Conservation (phyloP, 2,888 invertebrate genomes). For the Prosopocoilus inquinatus region DNA sequence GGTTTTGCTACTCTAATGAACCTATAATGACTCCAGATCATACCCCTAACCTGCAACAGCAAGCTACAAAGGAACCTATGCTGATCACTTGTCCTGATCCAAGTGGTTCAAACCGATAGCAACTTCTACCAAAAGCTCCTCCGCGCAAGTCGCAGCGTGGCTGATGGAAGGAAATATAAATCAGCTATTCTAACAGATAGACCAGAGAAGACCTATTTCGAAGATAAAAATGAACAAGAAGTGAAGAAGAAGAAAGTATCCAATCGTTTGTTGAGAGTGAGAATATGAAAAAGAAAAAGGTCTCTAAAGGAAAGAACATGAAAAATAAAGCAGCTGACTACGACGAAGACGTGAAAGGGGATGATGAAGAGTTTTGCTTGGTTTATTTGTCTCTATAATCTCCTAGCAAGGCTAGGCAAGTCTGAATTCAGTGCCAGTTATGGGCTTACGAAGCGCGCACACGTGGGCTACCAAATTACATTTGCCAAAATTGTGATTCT, state of each 20-base stretch:
- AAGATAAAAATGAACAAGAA: constrained; percentile 1
- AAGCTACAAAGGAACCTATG: too few species aligned
- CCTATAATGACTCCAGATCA: too few species aligned
- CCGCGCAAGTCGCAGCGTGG: too few species aligned
- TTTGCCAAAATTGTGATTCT: too few species aligned
- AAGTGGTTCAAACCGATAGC: too few species aligned
- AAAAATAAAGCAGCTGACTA: constrained; percentile 7
- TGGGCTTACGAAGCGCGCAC: background rate
- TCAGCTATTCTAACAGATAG: constrained; percentile 24
- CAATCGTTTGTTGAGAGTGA: constrained; percentile 17
- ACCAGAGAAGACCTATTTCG: constrained; percentile 15
- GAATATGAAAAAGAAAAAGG: constrained; percentile 17
- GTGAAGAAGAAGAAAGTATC: constrained; percentile 22
- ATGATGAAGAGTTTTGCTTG: constrained; percentile 19
- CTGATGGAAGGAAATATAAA: constrained; percentile 22
- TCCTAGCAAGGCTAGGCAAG: constrained; percentile 4
- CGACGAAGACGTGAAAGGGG: constrained; percentile 14
- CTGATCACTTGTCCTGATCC: too few species aligned
- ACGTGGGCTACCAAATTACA: too few species aligned
- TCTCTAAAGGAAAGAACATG: constrained; percentile 14
- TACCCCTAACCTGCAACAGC: too few species aligned
- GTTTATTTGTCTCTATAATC: constrained; percentile 5
- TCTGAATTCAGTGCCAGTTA: constrained; percentile 7
- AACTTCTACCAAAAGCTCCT: too few species aligned
- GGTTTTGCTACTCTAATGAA: too few species aligned